phyloP scores from a whole-genome alignment of 2,888 invertebrate genomes.

The Gari tellinella region DNA sequence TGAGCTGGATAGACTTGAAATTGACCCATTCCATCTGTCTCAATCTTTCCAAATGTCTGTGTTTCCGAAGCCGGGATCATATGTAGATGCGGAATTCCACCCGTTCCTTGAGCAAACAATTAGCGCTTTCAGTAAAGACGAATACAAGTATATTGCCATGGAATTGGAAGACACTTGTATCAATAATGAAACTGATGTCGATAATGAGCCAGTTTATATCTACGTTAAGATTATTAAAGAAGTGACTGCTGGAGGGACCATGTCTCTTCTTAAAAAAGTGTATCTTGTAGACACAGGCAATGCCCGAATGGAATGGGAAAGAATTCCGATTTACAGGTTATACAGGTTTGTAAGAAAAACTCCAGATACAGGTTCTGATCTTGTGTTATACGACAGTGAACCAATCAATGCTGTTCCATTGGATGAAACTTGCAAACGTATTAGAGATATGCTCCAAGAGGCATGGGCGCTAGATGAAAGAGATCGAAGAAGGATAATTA shows the following conservation, averaged over 20 bases:
- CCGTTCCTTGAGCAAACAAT: constrained; percentile 45
- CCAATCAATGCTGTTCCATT: constrained; percentile 13
- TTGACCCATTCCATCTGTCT: no score
- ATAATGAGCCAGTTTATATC: neutral
- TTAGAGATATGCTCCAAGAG: constrained; percentile 25
- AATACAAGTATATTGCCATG: constrained; percentile 43
- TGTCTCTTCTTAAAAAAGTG: no score
- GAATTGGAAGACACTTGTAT: constrained; percentile 32
- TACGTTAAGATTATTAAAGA: no score
- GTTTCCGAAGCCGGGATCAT: constrained; percentile 53
- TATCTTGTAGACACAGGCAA: no score
- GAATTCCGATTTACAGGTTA: neutral
- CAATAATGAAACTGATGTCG: neutral
- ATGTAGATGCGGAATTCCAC: constrained; percentile 41
- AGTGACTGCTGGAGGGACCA: no score
- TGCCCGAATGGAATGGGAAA: no score
- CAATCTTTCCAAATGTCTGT: neutral
- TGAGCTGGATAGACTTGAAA: no score
- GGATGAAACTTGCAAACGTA: constrained; percentile 38
- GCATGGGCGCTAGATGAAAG: constrained; percentile 32
- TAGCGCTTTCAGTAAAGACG: constrained; percentile 28
- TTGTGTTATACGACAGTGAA: no score
- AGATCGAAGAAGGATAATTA: constrained; percentile 44
- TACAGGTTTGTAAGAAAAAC: constrained; percentile 7
- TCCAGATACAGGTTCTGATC: no score